Evolutionary conservation across 2,113 vertebrate species (phyloP).

Genomic region (Craseonycteris thonglongyai): DNA sequence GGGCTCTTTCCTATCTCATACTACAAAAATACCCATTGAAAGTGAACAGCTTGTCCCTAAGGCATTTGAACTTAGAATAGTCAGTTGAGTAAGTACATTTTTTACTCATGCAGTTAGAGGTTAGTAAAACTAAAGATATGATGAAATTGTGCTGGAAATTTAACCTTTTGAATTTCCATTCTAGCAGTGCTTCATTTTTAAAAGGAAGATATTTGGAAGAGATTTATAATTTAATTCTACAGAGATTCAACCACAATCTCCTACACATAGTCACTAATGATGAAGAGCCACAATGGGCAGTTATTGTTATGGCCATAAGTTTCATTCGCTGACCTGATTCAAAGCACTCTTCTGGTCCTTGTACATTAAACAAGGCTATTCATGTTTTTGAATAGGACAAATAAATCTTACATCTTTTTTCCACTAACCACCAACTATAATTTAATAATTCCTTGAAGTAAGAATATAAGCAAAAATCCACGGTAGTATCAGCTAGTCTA

Average conservation of each 20-base stretch:
- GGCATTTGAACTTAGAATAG: conserved; percentile 22
- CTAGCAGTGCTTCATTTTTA: not conserved
- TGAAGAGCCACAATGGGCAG: not conserved
- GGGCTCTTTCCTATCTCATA: not conserved
- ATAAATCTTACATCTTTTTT: not conserved
- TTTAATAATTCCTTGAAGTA: not conserved
- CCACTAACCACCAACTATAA: not conserved
- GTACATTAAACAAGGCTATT: not conserved
- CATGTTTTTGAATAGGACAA: not conserved
- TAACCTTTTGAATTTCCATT: not conserved
- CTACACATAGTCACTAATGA: not conserved
- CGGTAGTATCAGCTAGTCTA: not conserved
- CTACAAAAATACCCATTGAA: not conserved
- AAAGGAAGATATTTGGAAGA: not conserved
- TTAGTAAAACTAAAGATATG: conserved; percentile 17
- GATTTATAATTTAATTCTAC: not conserved
- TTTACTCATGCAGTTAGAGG: not conserved
- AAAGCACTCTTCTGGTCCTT: not conserved
- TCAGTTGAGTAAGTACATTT: not conserved
- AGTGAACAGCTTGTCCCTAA: not conserved
- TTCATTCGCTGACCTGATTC: not conserved
- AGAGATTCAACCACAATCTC: not conserved
- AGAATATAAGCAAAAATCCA: not conserved
- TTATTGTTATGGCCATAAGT: not conserved
- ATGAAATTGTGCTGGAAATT: not conserved